Evolutionary conservation across 2,797 vertebrate species (phyloP).

Genomic region (Potorous gilbertii): DNA sequence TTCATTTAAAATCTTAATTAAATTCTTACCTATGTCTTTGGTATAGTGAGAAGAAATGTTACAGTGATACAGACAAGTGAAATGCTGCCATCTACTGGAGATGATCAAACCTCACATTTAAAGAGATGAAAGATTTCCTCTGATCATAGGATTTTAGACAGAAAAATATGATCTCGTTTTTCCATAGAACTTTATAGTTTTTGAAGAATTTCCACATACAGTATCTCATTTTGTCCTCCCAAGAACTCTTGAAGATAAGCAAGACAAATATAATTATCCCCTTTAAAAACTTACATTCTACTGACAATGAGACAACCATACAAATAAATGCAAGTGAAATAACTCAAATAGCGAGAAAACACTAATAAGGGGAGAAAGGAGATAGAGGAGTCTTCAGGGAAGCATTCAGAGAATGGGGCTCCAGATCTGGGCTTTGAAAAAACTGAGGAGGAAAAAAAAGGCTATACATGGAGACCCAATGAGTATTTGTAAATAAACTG

Average conservation of each 20-base stretch:
- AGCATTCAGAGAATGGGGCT: not conserved
- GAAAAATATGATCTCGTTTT: not conserved
- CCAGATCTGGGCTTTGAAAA: not conserved
- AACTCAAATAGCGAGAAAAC: not conserved
- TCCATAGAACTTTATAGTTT: not conserved
- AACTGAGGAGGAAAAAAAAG: not conserved
- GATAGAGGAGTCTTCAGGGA: not conserved
- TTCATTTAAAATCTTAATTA: conserved; percentile 25
- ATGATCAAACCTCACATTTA: not conserved
- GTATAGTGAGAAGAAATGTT: not conserved
- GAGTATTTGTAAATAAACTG: not conserved
- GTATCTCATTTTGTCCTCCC: not conserved
- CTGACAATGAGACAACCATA: not conserved
- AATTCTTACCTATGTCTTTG: not conserved
- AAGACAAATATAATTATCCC: not conserved
- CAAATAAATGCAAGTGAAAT: not conserved
- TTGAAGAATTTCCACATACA: not conserved
- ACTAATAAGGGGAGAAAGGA: not conserved
- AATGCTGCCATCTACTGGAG: conserved; percentile 84
- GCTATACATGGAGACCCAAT: not conserved
- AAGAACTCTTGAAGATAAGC: not conserved
- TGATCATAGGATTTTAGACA: conserved; percentile 1
- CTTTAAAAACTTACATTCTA: not conserved
- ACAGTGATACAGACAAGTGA: conserved; percentile 63
- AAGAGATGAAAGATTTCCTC: not conserved